A percentile compares a stretch with the other conserved stretches of the same genome.
phyloP scores from a whole-genome alignment of 2,888 invertebrate genomes.

The Acanthosepion lycidas region DNA sequence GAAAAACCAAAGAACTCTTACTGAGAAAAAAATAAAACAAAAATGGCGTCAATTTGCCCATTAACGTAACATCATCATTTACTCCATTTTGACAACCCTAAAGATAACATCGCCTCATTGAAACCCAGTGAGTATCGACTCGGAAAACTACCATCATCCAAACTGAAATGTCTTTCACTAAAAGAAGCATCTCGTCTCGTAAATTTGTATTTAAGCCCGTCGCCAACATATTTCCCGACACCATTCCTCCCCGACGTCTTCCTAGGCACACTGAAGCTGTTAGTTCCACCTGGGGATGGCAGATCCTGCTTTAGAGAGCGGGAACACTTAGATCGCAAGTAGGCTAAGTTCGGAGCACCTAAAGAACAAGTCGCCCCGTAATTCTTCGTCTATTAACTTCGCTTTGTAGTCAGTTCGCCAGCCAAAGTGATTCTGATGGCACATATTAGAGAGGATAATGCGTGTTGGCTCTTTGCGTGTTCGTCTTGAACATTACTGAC shows the following conservation, averaged over 20 bases:
- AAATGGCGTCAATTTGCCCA: conserved; percentile 15
- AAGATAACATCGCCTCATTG: not conserved
- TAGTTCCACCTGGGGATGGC: not conserved
- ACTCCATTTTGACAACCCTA: not conserved
- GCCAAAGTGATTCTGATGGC: conserved; percentile 22
- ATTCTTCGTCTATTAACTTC: conserved; percentile 2
- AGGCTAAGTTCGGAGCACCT: conserved; percentile 33
- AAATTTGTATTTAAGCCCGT: not conserved
- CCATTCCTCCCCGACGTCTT: not conserved
- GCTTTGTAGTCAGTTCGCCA: conserved; percentile 33
- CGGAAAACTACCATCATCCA: not conserved
- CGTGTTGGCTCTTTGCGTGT: conserved; percentile 22
- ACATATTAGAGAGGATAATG: not conserved
- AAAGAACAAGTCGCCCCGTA: conserved; percentile 33
- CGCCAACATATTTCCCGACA: not conserved
- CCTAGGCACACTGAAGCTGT: not conserved
- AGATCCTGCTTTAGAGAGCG: not conserved
- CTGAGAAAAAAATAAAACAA: not conserved
- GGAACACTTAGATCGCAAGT: conserved; percentile 18
- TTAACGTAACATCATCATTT: not conserved
- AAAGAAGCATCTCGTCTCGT: conserved; percentile 8
- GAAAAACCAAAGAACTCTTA: not conserved
- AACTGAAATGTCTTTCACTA: not conserved
- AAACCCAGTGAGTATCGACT: not conserved
- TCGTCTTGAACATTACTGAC: conserved; percentile 9